Conservation (phyloP, 2,888 invertebrate species). For the Hymenopus coronatus region DNA sequence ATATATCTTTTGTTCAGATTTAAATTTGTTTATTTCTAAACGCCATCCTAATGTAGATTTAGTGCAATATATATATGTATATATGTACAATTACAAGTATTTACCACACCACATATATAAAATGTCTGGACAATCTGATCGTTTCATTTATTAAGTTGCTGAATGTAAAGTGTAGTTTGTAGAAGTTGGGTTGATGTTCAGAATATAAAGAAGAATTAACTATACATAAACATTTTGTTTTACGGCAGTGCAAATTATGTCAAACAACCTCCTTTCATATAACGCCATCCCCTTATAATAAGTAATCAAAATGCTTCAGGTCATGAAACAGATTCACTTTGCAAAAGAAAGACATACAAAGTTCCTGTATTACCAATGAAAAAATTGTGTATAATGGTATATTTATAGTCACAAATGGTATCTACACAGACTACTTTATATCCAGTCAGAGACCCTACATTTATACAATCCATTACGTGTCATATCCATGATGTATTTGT, state of each 20-base stretch:
- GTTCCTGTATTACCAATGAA: background rate
- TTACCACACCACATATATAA: constrained; percentile 4
- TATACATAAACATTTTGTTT: background rate
- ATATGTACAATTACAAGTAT: constrained; percentile 2
- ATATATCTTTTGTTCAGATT: background rate
- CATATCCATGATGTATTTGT: background rate
- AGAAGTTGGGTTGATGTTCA: background rate
- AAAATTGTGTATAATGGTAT: background rate
- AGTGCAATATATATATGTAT: constrained; percentile 1
- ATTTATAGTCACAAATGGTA: background rate
- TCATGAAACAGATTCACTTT: background rate
- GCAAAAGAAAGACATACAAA: constrained; percentile 12
- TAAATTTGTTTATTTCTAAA: constrained; percentile 3
- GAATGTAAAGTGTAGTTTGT: background rate
- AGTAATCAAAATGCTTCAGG: background rate
- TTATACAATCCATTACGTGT: background rate
- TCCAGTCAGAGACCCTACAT: background rate
- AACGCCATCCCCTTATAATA: constrained; percentile 5
- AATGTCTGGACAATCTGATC: background rate
- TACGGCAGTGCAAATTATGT: constrained; percentile 7
- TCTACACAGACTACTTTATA: background rate
- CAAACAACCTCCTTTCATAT: background rate
- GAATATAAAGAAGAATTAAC: background rate
- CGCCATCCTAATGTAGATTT: background rate
- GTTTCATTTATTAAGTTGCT: background rate